These are phyloP conservation scores for Proterorhinus semilunaris DNA, from an alignment of 2,113 vertebrate species.

Conservation along the genomic window DNA sequence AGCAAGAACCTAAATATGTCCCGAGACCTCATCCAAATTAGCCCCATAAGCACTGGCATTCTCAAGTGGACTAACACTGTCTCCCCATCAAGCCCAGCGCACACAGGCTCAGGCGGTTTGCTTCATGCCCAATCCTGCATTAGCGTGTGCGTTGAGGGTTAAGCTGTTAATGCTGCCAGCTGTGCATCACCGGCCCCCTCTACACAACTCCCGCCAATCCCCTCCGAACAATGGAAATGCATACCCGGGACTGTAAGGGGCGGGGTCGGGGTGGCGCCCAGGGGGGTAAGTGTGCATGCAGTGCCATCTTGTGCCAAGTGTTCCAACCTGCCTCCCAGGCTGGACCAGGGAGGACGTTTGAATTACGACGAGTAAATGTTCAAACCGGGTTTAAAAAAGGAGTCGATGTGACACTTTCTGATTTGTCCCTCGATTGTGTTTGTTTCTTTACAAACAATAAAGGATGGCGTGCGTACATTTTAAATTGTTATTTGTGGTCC, in stretches of 20 bases:
- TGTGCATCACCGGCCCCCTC: slow-evolving; percentile 52
- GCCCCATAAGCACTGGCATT: slow-evolving; percentile 42
- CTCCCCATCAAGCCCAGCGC: slow-evolving; percentile 33
- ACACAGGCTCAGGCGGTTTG: slow-evolving; percentile 55
- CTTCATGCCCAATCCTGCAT: slow-evolving; percentile 55
- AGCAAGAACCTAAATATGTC: slow-evolving; percentile 14
- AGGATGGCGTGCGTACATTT: no score
- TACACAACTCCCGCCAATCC: slow-evolving; percentile 48
- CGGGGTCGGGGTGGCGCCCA: slow-evolving; percentile 44
- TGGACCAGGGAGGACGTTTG: neutral
- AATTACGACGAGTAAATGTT: neutral
- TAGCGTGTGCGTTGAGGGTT: slow-evolving; percentile 66
- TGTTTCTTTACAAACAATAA: no score
- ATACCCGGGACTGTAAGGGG: slow-evolving; percentile 33
- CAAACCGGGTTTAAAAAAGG: no score
- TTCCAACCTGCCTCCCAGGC: slow-evolving; percentile 22
- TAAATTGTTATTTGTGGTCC: no score
- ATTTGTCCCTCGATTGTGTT: no score
- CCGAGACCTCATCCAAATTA: slow-evolving; percentile 43
- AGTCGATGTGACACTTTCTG: no score
- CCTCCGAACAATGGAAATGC: slow-evolving; percentile 42
- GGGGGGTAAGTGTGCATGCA: slow-evolving; percentile 61
- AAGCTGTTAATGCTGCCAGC: slow-evolving; percentile 69
- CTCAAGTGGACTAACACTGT: slow-evolving; percentile 26
- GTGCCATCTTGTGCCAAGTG: slow-evolving; percentile 75